Evolutionary conservation across 1,140 invertebrate species (phyloP).

Genomic region (Helicoverpa armigera): DNA sequence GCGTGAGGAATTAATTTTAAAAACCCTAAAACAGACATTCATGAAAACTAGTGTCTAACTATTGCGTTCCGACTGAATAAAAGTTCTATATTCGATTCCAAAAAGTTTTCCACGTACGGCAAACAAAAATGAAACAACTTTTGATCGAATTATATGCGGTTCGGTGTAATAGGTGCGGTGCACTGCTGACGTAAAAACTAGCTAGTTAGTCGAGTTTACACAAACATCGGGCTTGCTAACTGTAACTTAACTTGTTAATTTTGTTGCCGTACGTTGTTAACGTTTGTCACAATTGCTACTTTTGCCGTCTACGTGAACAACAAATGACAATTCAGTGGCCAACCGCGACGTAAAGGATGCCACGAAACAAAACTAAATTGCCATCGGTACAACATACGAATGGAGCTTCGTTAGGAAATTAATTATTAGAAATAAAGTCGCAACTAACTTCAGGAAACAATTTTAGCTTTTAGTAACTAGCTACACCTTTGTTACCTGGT

Average conservation of each 20-base stretch:
- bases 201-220: conserved; percentile 83
- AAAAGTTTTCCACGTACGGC: conserved; percentile 9
- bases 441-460: conserved; percentile 13
- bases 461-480: conserved; percentile 17
- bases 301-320: conserved; percentile 40
- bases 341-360: conserved; percentile 43
- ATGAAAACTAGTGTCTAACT: too few relatives aligned
- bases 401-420: conserved; percentile 42
- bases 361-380: conserved; percentile 40
- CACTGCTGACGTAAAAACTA: conserved; percentile 77
- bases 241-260: conserved; percentile 83
- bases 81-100: neutral
- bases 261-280: conserved; percentile 67
- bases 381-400: conserved; percentile 35
- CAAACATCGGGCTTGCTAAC: conserved; percentile 82
- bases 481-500: neutral
- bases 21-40: neutral
- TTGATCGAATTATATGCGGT: conserved; percentile 62
- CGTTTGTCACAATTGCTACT: conserved; percentile 75
- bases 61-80: neutral
- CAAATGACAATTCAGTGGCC: conserved; percentile 48
- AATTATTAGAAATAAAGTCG: conserved; percentile 30
- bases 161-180: conserved; percentile 60
- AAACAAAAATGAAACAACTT: conserved; percentile 43
- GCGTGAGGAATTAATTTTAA: too few relatives aligned